Percentiles rank a stretch among this genome's conserved stretches.
These are phyloP conservation scores for Chrysocyon brachyurus DNA, from an alignment of 2,797 vertebrate genomes.

Conservation along the genomic window DNA sequence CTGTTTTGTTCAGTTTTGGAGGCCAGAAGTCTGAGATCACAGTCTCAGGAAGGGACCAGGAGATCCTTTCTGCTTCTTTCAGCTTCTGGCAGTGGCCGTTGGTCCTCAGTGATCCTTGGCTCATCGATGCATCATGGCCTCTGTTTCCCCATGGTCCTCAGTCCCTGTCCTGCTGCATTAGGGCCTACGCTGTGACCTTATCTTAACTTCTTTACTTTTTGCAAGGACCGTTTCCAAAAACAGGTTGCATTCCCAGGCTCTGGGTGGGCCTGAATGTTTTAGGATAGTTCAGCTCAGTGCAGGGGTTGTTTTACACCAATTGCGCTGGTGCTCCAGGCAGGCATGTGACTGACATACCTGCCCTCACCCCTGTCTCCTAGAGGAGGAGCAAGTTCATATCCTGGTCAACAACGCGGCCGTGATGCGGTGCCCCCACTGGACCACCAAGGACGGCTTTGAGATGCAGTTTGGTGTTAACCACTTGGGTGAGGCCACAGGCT, in stretches of 20 bases:
- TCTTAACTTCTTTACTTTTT: not conserved
- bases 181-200: not conserved
- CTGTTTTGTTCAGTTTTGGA: not conserved
- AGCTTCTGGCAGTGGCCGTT: not conserved
- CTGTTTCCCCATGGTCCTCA: rapidly evolving
- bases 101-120: rapidly evolving
- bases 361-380: conserved; percentile 79
- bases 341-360: rapidly evolving
- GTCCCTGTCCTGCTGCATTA: not conserved
- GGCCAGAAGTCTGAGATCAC: not conserved
- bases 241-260: no score
- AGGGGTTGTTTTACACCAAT: not conserved
- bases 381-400: conserved; percentile 91
- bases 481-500: conserved; percentile 88
- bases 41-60: not conserved
- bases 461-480: conserved; percentile 95
- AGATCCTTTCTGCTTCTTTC: rapidly evolving
- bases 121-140: rapidly evolving
- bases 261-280: rapidly evolving
- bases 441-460: conserved; percentile 94
- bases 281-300: not conserved
- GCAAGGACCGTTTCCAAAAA: not conserved
- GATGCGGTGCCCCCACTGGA: conserved; percentile 93
- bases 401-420: conserved; percentile 94
- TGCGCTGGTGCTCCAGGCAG: not conserved